phyloP scores from a whole-genome alignment of 1,140 invertebrate genomes.

The Aricia agestis region DNA sequence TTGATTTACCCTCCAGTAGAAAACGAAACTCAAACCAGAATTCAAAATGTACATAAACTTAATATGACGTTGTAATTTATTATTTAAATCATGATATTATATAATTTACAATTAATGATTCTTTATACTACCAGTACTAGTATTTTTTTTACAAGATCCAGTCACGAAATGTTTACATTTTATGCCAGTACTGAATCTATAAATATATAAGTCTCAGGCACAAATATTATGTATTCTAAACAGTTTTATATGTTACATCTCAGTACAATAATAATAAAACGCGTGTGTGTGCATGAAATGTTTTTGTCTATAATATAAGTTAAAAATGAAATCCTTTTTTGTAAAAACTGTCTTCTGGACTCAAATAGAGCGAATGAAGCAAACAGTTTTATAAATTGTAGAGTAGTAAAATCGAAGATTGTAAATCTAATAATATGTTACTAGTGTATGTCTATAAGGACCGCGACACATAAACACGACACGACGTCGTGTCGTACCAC shows the following conservation, averaged over 20 bases:
- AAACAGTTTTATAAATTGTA: background rate
- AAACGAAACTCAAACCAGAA: conserved; percentile 1
- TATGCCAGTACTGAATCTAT: background rate
- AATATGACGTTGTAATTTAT: background rate
- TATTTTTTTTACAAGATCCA: background rate
- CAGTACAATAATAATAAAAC: background rate
- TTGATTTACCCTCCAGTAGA: conserved; percentile 11
- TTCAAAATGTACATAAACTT: background rate
- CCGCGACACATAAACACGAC: too few species aligned
- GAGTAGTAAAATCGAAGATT: too few species aligned
- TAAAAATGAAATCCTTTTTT: background rate
- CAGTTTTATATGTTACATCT: background rate
- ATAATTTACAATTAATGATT: background rate
- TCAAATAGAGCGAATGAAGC: background rate
- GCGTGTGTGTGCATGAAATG: background rate
- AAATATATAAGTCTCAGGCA: background rate
- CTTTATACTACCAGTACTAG: too few species aligned
- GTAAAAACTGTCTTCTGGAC: background rate
- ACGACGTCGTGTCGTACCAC: too few species aligned
- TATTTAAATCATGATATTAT: background rate
- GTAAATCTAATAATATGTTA: background rate
- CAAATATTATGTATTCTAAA: background rate
- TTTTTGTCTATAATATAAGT: background rate
- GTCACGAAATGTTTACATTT: background rate
- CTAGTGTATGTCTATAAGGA: background rate